Evolutionary conservation across 2,888 invertebrate genomes (phyloP).

Genomic region (Carabus problematicus): DNA sequence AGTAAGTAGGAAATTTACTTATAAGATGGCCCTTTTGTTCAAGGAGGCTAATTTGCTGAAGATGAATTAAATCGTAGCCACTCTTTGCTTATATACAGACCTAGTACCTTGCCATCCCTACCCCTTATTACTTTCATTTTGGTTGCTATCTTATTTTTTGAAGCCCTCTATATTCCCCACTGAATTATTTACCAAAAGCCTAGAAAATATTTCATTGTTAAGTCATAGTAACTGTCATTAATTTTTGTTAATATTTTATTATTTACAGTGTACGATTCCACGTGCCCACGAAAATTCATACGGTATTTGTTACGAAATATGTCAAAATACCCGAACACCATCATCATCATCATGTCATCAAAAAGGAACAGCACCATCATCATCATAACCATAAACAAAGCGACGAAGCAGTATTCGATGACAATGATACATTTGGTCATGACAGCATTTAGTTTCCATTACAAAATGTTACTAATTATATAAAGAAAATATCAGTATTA

Average conservation of each 20-base stretch:
- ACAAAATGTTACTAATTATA: neutral
- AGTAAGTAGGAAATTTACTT: too few species aligned
- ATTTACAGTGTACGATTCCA: constrained; percentile 54
- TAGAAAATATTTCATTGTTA: too few species aligned
- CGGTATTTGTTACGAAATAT: constrained; percentile 56
- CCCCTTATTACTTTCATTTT: too few species aligned
- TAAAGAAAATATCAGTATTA: constrained; percentile 14
- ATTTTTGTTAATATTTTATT: neutral
- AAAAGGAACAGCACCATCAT: constrained; percentile 42
- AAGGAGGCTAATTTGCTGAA: too few species aligned
- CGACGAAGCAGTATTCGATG: constrained; percentile 14
- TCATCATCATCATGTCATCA: constrained; percentile 47
- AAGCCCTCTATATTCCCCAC: too few species aligned
- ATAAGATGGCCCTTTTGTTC: too few species aligned
- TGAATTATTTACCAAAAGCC: too few species aligned
- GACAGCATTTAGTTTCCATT: neutral
- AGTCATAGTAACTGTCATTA: too few species aligned
- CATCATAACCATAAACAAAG: constrained; percentile 26
- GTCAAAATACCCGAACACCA: constrained; percentile 57
- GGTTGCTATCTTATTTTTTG: too few species aligned
- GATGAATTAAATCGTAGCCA: too few species aligned
- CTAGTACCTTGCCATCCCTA: too few species aligned
- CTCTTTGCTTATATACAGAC: too few species aligned
- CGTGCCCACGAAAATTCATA: constrained; percentile 56
- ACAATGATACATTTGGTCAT: constrained; percentile 5